Evolutionary conservation across 53 echinoderm and acorn worm species (phyloP).

Genomic region (Apostichopus leukothele): DNA sequence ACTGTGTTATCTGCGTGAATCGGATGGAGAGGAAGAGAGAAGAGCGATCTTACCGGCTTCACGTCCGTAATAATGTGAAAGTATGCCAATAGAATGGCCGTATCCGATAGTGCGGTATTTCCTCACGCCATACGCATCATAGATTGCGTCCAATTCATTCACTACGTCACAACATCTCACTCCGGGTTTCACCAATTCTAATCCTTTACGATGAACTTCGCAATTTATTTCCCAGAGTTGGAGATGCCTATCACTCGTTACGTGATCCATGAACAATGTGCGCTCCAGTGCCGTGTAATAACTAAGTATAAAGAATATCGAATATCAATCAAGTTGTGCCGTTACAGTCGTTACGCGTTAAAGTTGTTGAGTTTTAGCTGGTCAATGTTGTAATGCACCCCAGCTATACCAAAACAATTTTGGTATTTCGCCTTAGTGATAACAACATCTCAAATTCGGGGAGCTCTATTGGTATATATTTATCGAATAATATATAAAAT

Average conservation of each 20-base stretch:
- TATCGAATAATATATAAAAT: too few species aligned
- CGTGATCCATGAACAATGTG: constrained; percentile 74
- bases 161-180: constrained; percentile 72
- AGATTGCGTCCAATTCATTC: constrained; percentile 66
- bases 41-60: constrained; percentile 70
- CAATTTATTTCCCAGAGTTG: constrained; percentile 79
- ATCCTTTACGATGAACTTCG: constrained; percentile 68
- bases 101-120: constrained; percentile 82
- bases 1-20: too few species aligned
- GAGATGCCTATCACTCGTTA: constrained; percentile 59
- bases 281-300: constrained; percentile 86
- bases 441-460: too few species aligned
- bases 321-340: too few species aligned
- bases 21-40: neutral
- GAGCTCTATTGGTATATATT: too few species aligned
- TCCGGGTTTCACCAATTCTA: constrained; percentile 76
- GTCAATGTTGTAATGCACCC: too few species aligned
- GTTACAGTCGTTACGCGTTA: too few species aligned
- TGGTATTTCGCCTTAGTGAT: too few species aligned
- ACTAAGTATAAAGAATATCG: constrained; percentile 38
- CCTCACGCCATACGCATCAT: constrained; percentile 54
- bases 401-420: too few species aligned
- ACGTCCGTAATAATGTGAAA: constrained; percentile 80
- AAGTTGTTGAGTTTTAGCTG: too few species aligned
- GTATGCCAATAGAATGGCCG: constrained; percentile 75